Percentiles rank a stretch among this genome's conserved stretches.
These are phyloP conservation scores for Pardosa pseudoannulata DNA, from an alignment of 2,888 invertebrate species.

Conservation along the genomic window DNA sequence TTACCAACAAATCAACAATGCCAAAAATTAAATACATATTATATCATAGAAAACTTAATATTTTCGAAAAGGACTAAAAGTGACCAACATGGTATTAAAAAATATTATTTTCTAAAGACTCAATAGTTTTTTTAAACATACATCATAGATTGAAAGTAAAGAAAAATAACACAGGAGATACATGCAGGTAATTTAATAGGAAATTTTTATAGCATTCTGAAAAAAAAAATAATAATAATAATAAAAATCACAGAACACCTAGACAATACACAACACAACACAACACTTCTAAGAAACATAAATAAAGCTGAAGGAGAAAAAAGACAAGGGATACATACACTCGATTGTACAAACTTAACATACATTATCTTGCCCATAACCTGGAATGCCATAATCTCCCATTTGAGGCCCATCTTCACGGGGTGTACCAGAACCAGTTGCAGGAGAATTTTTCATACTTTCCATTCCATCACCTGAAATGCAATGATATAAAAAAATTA, in stretches of 20 bases:
- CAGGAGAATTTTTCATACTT: conserved; percentile 98
- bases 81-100: too few species aligned
- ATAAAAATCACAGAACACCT: not conserved
- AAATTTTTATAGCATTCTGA: too few species aligned
- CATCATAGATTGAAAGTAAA: too few species aligned
- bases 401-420: conserved; percentile 93
- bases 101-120: too few species aligned
- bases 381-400: conserved; percentile 95
- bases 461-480: conserved; percentile 87
- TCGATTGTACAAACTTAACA: conserved; percentile 77
- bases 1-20: too few species aligned
- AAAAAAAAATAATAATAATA: not conserved
- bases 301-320: not conserved
- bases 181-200: too few species aligned
- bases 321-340: not conserved
- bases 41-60: too few species aligned
- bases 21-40: too few species aligned
- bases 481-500: not conserved
- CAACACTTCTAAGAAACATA: not conserved
- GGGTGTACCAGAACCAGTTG: conserved; percentile 95
- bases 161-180: too few species aligned
- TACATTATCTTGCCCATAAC: conserved; percentile 89
- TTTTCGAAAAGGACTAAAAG: too few species aligned
- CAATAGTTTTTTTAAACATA: too few species aligned
- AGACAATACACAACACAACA: too few species aligned